Base-by-base conservation (phyloP, 30 jellyfish, hydroid and myxozoan genomes). In the Rhopilema esculentum region DNA sequence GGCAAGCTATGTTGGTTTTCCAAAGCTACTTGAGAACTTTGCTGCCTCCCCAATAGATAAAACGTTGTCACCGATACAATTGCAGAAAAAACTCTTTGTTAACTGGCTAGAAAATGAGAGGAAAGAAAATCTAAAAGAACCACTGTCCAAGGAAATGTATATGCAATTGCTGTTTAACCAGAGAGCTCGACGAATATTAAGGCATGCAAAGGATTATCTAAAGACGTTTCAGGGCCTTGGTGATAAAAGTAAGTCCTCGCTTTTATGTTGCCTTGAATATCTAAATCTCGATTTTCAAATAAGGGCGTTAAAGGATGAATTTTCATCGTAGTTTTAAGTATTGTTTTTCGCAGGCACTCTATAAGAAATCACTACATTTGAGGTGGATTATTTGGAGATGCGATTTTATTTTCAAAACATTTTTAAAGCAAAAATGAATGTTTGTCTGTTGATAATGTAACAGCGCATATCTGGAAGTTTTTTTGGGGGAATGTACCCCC, bases 31-130 rank as follows among this genome's bases (percentile, higher is more conserved):
- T 8, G 27, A 33, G 22, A 88, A 66, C 20, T 21, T 21, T 50
- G 79, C 80, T 18, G 63, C 83, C 4, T 0, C 61, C 15, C 49
- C 70, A 1, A n/a, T 85, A 0, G 71, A 52, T 18, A 52, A 75
- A 27, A 16, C 48, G 6, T 1, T 32, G 1, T n/a, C 87, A 9
- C 24, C 31, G 4, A 18, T 27, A 22, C 79, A 62, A 53, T 48
- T 85, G 8, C 94, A 74, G 77, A 85, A 74, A 65, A 85, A 51
- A 65, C 66, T 23, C 1, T 73, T 57, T 49, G 24, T 74, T n/a
- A 62, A 76, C 0, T 73, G 88, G 94, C 27, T 67, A 40, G 57
- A 2, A 2, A 40, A 40, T 2, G 9, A 40, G 12, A 40, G 9
- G 57, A 12, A 2, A 12, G 57, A 2, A 40, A 40, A 40, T 40